A percentile compares a stretch with the other conserved stretches of the same genome.
These are phyloP conservation scores for Tokudaia muenninki DNA, from an alignment of 2,797 vertebrate genomes.

Conservation along the genomic window DNA sequence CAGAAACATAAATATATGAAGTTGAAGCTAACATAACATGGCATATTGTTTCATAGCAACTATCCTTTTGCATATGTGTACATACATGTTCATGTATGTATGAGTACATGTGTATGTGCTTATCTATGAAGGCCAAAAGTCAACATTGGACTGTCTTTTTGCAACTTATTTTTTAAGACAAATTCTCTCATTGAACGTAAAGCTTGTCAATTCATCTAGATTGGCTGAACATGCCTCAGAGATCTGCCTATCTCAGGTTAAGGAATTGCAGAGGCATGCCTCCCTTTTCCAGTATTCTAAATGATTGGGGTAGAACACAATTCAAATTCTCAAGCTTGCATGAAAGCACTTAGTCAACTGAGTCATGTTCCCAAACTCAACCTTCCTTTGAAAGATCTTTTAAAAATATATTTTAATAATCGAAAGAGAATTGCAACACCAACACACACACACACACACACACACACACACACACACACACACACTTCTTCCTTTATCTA, in stretches of 20 bases:
- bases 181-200: background rate
- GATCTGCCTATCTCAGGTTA: background rate
- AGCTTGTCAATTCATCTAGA: background rate
- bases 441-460: background rate
- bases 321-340: background rate
- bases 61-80: background rate
- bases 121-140: background rate
- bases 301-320: background rate
- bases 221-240: background rate
- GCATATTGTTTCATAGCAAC: background rate
- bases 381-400: background rate
- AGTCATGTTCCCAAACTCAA: background rate
- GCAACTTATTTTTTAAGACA: background rate
- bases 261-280: background rate
- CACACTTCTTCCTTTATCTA: background rate
- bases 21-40: background rate
- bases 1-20: background rate
- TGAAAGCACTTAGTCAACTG: background rate
- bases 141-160: background rate
- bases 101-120: background rate
- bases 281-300: background rate
- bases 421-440: background rate
- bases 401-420: background rate
- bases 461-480: no score
- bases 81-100: background rate